Base-by-base conservation (phyloP, 2,113 vertebrate genomes). In the Thalassoma bifasciatum region DNA sequence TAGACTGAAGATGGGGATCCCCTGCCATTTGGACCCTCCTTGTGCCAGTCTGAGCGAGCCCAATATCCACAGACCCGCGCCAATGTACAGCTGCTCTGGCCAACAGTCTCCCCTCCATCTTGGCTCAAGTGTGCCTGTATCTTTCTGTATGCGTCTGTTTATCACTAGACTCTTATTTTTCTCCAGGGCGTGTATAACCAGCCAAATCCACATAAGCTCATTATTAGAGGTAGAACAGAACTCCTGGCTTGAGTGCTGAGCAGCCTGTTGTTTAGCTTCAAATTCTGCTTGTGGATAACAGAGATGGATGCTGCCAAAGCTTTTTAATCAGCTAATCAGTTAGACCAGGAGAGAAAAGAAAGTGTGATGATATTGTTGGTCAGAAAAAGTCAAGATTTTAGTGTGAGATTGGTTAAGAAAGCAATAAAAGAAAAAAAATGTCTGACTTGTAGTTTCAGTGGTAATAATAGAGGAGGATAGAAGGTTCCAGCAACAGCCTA, bases 181-280 rank as follows among this genome's bases (percentile, higher is more conserved):
- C 59, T 75, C 84, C 82, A 71, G 54, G 59, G 59, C 13, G 17
- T 66, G 75, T 72, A 60, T 40, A 76, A 70, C 37, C 69, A 71
- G 87, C 89, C 87, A 90, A 89, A 82, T 81, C 81, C 77, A 82
- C 75, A 89, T 83, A 86, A 86, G 85, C 88, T 91, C 79, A 77
- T 90, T 88, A 84, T 87, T 82, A 83, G 77, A 87, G 78, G 74
- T 87, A 89, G 84, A 88, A 81, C 72, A 77, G 70, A 81, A 74
- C 78, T 85, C 34, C 65, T 87, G 84, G 85, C 90, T 79, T 37
- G 5, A 72, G 66, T 75, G 60, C 54, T 49, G 75, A 77, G 65
- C 74, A 79, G 77, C 71, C 44, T 58, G 47, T 81, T 71, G 73
- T 84, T 74, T 67, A 69, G 67, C 53, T 71, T 69, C 72, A 72